These are phyloP conservation scores for Taenioides sp. DNA, from an alignment of 2,797 vertebrate genomes.

Conservation along the genomic window DNA sequence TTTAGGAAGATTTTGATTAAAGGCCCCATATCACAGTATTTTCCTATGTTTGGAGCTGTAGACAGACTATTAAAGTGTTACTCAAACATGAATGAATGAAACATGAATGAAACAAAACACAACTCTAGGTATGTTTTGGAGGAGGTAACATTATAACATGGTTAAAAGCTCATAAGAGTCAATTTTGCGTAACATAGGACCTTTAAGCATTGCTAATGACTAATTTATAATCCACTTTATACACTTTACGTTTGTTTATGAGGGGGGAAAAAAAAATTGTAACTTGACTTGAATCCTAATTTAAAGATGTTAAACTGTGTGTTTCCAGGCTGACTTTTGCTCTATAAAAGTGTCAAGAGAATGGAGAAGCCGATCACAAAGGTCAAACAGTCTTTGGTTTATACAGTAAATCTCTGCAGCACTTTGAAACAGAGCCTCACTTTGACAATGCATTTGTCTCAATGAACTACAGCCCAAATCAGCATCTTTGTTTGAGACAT, in stretches of 20 bases:
- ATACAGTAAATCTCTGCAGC: conserved; percentile 28
- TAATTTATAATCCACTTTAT: neutral
- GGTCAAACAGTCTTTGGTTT: conserved; percentile 18
- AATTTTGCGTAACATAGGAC: too few relatives aligned
- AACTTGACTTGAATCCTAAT: neutral
- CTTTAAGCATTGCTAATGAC: neutral
- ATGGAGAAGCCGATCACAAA: conserved; percentile 23
- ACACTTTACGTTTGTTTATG: neutral
- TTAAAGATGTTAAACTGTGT: conserved; percentile 7
- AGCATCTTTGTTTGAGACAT: neutral
- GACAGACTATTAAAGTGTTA: too few relatives aligned
- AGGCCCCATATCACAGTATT: too few relatives aligned
- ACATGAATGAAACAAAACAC: too few relatives aligned
- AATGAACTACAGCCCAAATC: conserved; percentile 7
- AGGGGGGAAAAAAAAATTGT: neutral
- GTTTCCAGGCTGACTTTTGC: conserved; percentile 58
- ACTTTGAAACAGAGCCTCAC: conserved; percentile 9
- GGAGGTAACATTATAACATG: too few relatives aligned
- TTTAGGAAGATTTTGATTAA: neutral
- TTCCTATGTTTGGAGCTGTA: too few relatives aligned
- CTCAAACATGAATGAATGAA: too few relatives aligned
- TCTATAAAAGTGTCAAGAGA: conserved; percentile 50
- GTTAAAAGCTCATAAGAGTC: too few relatives aligned
- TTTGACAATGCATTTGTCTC: conserved; percentile 8
- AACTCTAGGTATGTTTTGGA: too few relatives aligned